phyloP scores from a whole-genome alignment of 1,140 invertebrate genomes.

The Colletes latitarsis region DNA sequence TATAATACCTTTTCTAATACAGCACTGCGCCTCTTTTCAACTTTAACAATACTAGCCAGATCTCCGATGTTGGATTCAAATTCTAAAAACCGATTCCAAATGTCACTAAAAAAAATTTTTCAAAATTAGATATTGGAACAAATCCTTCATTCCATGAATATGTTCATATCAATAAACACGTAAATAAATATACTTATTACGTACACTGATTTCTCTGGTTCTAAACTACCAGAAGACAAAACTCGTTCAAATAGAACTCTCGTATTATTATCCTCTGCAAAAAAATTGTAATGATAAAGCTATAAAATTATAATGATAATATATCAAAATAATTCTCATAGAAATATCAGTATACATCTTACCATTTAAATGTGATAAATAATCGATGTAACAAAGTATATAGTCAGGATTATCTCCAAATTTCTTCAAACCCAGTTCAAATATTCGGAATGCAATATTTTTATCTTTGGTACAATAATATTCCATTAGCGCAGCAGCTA shows the following conservation, averaged over 20 bases:
- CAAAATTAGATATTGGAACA: constrained; percentile 10
- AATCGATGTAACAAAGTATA: constrained; percentile 97
- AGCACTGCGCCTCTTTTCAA: constrained; percentile 95
- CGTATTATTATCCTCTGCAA: constrained; percentile 98
- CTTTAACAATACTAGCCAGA: constrained; percentile 98
- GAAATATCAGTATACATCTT: constrained; percentile 62
- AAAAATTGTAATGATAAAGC: neutral
- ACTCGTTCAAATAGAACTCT: constrained; percentile 98
- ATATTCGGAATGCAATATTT: constrained; percentile 98
- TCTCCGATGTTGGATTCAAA: constrained; percentile 99
- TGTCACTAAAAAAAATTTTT: constrained; percentile 86
- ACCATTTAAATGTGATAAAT: constrained; percentile 98
- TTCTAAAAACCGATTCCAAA: constrained; percentile 99
- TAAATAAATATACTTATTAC: constrained; percentile 66
- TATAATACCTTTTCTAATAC: constrained; percentile 90
- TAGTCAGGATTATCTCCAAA: constrained; percentile 97
- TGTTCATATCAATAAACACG: neutral
- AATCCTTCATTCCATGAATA: neutral
- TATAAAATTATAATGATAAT: neutral
- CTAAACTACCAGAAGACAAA: constrained; percentile 94
- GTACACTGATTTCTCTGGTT: constrained; percentile 95
- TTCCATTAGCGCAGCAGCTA: constrained; percentile 98
- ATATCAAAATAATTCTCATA: neutral
- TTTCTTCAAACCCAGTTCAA: constrained; percentile 98
- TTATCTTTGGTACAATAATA: constrained; percentile 99